Conservation (phyloP, 2,888 invertebrate species). For the Rhogogaster chlorosoma region DNA sequence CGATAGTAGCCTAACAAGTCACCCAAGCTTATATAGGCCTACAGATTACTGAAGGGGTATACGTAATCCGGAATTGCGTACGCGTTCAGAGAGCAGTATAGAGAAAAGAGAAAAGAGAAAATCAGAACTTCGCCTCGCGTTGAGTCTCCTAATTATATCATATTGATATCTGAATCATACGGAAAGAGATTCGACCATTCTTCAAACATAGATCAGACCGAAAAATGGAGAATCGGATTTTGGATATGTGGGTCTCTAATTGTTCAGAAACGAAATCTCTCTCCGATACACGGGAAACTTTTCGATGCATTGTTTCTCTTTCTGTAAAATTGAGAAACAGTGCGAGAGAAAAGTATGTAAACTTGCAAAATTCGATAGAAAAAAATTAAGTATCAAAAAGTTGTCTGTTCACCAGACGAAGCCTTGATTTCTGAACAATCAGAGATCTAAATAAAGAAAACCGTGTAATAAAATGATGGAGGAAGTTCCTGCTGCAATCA, state of each 20-base stretch:
- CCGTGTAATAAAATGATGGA: no score
- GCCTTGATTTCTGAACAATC: no score
- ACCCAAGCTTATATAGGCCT: background rate
- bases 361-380: no score
- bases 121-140: background rate
- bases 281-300: no score
- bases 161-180: background rate
- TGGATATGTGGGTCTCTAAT: no score
- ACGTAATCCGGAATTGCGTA: conserved; percentile 35
- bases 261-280: no score
- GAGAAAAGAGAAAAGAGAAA: conserved; percentile 8
- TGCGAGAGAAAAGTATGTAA: no score
- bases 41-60: background rate
- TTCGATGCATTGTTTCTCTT: no score
- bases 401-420: no score
- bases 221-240: background rate
- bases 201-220: background rate
- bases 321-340: no score
- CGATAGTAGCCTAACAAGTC: conserved; percentile 32
- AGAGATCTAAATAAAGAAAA: no score
- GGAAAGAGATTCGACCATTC: background rate
- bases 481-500: background rate
- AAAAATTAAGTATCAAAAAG: no score
- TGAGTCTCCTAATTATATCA: background rate
- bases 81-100: background rate